Percentiles rank a stretch among this genome's conserved stretches.
Evolutionary conservation across 2,888 invertebrate species (phyloP).

Genomic region (Dicyrtomina minuta): DNA sequence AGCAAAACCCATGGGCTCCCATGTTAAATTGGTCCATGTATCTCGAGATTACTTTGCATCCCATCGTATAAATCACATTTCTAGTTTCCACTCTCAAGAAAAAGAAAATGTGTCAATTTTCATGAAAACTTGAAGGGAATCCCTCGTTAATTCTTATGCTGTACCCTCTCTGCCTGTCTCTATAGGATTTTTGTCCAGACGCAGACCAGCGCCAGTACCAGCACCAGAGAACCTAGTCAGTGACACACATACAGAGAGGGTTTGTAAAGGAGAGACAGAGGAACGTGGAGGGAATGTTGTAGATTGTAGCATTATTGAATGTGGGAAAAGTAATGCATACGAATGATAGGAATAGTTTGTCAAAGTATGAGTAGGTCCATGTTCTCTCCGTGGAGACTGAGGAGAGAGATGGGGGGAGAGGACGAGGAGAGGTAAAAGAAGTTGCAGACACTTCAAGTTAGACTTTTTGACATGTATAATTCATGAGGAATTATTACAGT

Average conservation of each 20-base stretch:
- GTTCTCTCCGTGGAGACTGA: not conserved
- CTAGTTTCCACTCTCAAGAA: conserved; percentile 4
- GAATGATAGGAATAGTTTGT: conserved; percentile 15
- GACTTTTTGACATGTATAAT: conserved; percentile 35
- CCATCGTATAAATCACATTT: conserved; percentile 13
- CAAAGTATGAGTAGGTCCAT: not conserved
- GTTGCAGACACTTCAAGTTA: conserved; percentile 30
- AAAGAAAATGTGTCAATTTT: conserved; percentile 30
- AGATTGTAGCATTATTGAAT: too few relatives aligned
- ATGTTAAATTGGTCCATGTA: too few relatives aligned
- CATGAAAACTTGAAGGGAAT: conserved; percentile 1
- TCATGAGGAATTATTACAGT: conserved; percentile 37
- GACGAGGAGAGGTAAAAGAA: conserved; percentile 8
- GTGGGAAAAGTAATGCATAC: conserved; percentile 2
- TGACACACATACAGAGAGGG: too few relatives aligned
- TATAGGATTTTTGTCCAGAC: not conserved
- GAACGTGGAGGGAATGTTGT: too few relatives aligned
- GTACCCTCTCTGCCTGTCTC: not conserved
- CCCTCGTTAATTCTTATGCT: not conserved
- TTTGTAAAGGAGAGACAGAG: too few relatives aligned
- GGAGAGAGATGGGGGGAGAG: not conserved
- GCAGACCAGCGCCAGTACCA: too few relatives aligned
- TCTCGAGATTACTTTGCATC: too few relatives aligned
- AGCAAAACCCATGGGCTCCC: too few relatives aligned
- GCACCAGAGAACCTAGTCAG: too few relatives aligned